phyloP scores from a whole-genome alignment of 2,113 vertebrate species.

The Engraulis encrasicolus region DNA sequence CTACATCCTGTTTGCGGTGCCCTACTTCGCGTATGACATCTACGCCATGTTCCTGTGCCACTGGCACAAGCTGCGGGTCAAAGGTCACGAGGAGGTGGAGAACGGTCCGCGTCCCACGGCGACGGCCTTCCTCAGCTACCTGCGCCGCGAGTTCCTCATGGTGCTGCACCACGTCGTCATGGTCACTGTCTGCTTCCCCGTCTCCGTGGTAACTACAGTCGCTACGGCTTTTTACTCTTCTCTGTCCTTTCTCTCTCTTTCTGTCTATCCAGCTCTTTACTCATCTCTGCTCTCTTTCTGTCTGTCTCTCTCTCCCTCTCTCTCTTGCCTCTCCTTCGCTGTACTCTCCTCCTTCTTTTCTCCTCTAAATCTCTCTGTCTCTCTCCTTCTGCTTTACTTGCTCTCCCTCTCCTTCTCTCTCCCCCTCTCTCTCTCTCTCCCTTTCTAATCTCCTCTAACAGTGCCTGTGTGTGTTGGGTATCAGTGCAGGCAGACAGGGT shows the following conservation, averaged over 20 bases:
- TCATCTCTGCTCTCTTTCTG: too few relatives aligned
- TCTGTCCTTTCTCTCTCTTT: background rate
- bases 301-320: background rate
- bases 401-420: background rate
- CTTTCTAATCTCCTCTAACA: constrained; percentile 6
- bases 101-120: constrained; percentile 62
- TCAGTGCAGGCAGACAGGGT: background rate
- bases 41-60: constrained; percentile 95
- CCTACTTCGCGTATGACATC: constrained; percentile 91
- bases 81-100: constrained; percentile 82
- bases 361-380: background rate
- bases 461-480: background rate
- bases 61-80: constrained; percentile 87
- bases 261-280: background rate
- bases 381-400: too few relatives aligned
- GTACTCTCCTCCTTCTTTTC: background rate
- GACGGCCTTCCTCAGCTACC: constrained; percentile 75
- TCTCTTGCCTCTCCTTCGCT: too few relatives aligned
- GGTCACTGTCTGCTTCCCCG: constrained; percentile 90
- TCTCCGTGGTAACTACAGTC: constrained; percentile 88
- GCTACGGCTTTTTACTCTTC: constrained; percentile 18
- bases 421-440: background rate
- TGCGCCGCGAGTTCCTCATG: constrained; percentile 90
- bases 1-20: constrained; percentile 89
- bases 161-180: constrained; percentile 89